phyloP scores from a whole-genome alignment of 2,888 invertebrate species.

The Dorcus parallelipipedus region DNA sequence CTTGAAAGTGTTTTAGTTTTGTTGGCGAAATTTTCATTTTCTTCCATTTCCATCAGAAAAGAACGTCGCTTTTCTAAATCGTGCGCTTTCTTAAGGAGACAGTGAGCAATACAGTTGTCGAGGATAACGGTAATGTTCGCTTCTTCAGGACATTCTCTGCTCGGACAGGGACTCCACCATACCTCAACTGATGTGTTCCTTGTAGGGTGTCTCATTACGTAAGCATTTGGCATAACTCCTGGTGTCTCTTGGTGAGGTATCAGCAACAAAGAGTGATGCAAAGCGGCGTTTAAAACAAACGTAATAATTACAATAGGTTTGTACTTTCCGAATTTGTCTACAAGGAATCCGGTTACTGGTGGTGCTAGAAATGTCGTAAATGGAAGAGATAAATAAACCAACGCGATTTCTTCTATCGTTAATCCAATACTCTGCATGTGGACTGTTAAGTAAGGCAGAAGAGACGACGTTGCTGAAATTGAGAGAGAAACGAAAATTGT shows the following conservation, averaged over 20 bases:
- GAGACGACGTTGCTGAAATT: slow-evolving; percentile 69
- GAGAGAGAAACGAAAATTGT: neutral
- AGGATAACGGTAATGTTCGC: slow-evolving; percentile 70
- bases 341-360: slow-evolving; percentile 78
- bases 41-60: neutral
- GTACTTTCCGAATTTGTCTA: slow-evolving; percentile 84
- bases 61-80: too few species aligned
- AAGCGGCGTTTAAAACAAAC: slow-evolving; percentile 70
- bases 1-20: neutral
- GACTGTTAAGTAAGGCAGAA: slow-evolving; percentile 82
- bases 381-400: slow-evolving; percentile 82
- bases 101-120: slow-evolving; percentile 71
- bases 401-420: slow-evolving; percentile 80
- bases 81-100: slow-evolving; percentile 49
- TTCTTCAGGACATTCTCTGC: slow-evolving; percentile 73
- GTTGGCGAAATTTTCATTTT: neutral
- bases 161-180: slow-evolving; percentile 82
- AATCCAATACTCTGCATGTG: slow-evolving; percentile 90
- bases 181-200: slow-evolving; percentile 69
- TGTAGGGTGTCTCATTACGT: slow-evolving; percentile 68
- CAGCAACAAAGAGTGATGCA: slow-evolving; percentile 75
- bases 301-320: slow-evolving; percentile 78
- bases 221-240: slow-evolving; percentile 70
- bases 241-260: slow-evolving; percentile 79
- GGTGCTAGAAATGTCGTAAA: slow-evolving; percentile 84